phyloP scores from a whole-genome alignment of 2,797 vertebrate species.

The Chloroceryle inda region DNA sequence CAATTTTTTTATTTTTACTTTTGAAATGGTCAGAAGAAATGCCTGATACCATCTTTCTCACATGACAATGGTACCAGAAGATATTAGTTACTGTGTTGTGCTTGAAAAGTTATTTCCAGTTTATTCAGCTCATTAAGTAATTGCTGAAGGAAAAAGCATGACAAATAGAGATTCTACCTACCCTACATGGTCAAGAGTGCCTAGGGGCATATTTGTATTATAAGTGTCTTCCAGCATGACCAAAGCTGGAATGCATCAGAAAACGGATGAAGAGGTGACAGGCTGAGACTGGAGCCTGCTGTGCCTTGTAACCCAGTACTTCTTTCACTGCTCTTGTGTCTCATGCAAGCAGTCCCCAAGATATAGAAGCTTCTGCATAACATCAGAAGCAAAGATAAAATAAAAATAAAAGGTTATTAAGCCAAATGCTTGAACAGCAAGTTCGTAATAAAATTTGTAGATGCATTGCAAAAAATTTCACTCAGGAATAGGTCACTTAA shows the following conservation, averaged over 20 bases:
- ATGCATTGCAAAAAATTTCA: neutral
- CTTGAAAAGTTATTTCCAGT: neutral
- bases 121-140: neutral
- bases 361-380: neutral
- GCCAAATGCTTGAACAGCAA: neutral
- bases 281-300: neutral
- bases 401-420: neutral
- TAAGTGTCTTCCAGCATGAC: neutral
- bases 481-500: neutral
- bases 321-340: neutral
- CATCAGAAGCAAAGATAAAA: neutral
- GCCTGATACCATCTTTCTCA: neutral
- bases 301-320: rapidly evolving
- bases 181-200: neutral
- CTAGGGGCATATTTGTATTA: neutral
- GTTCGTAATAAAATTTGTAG: neutral
- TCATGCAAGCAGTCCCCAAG: neutral
- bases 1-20: neutral
- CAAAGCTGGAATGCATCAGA: rapidly evolving
- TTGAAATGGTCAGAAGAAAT: neutral
- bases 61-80: neutral
- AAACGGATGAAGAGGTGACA: neutral
- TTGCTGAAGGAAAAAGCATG: neutral
- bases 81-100: neutral
- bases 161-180: neutral